Percentiles rank a stretch among this genome's conserved stretches.
phyloP scores from a whole-genome alignment of 2,888 invertebrate species.

The Andrena praecox region DNA sequence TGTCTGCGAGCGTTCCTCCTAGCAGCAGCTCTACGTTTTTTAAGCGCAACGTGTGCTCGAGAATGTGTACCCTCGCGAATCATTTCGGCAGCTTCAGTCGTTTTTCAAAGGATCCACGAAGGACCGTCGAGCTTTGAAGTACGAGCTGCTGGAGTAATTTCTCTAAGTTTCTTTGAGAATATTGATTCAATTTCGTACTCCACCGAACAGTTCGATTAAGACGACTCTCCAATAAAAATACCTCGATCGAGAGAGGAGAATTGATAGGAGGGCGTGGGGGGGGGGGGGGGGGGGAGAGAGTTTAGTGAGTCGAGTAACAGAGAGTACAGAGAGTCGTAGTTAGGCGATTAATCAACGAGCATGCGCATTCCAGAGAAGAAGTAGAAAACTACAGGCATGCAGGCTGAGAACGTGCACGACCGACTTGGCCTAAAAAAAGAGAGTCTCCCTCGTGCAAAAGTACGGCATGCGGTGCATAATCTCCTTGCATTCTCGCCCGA shows the following conservation, averaged over 20 bases:
- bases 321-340: slow-evolving; percentile 70
- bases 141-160: too few species aligned
- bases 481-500: slow-evolving; percentile 56
- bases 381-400: slow-evolving; percentile 64
- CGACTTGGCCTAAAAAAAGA: slow-evolving; percentile 46
- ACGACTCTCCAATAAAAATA: not conserved
- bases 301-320: slow-evolving; percentile 73
- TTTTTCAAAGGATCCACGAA: too few species aligned
- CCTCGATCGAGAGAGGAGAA: slow-evolving; percentile 16
- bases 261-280: not conserved
- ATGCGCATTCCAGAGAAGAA: slow-evolving; percentile 63
- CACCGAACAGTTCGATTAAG: not conserved
- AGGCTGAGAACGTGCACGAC: slow-evolving; percentile 56
- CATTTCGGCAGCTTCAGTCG: too few species aligned
- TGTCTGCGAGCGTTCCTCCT: not conserved
- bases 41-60: not conserved
- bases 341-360: slow-evolving; percentile 60
- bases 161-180: too few species aligned
- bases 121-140: too few species aligned
- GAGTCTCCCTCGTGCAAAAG: slow-evolving; percentile 64
- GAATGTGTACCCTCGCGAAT: not conserved
- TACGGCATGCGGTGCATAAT: slow-evolving; percentile 73
- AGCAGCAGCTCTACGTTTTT: slow-evolving; percentile 4
- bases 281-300: slow-evolving; percentile 26
- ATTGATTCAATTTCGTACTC: not conserved